Base-by-base conservation (phyloP, 2,113 vertebrate genomes). In the Pteruthius melanotis region DNA sequence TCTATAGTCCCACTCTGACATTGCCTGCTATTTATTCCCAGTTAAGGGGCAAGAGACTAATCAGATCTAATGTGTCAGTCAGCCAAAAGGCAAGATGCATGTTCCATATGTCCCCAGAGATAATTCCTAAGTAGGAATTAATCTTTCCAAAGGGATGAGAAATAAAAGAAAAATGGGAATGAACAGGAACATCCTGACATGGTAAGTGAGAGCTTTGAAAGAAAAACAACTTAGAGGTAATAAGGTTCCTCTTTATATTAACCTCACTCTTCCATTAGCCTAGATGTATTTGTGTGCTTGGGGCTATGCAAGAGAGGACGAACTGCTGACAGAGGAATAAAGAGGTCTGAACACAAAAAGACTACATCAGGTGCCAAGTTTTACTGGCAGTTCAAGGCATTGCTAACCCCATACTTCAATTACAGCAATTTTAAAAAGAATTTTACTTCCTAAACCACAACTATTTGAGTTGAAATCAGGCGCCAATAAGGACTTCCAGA, bases 231-330 rank as follows among this genome's bases (percentile, higher is more conserved):
- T 86, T 72, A 75, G 75, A 82, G 50, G 78, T 82, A 91, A 91
- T 74, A 84, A 96, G 65, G 50, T 72, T 93, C 78, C 61, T 91
- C 39, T 87, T 83, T 52, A 54, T 87, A 87, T 77, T 77, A 91
- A 90, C 53, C 76, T 95, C 82, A 63, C 33, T 54, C 24, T 88
- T 76, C 56, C 84, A 77, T 94, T 94, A 96, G 57, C 40, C 69
- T 68, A 71, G 77, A 94, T 72, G 33, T 27, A 94, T 86, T 90
- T 92, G 39, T 68, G 77, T 56, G 68, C 95, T 60, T 81, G 53
- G 37, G 72, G 85, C 87, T 83, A 33, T 87, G 83, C 52, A 95
- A 74, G 42, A 81, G 23, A 53, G 47, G 57, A 71, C 45, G 77
- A 93, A 69, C 69, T 50, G 35, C 89, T 92, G 79, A 64, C 28